Evolutionary conservation across 64 coral and sea anemone species (phyloP), one percentile per base, ranked within the genome.

Genomic region (Montipora foliosa): DNA sequence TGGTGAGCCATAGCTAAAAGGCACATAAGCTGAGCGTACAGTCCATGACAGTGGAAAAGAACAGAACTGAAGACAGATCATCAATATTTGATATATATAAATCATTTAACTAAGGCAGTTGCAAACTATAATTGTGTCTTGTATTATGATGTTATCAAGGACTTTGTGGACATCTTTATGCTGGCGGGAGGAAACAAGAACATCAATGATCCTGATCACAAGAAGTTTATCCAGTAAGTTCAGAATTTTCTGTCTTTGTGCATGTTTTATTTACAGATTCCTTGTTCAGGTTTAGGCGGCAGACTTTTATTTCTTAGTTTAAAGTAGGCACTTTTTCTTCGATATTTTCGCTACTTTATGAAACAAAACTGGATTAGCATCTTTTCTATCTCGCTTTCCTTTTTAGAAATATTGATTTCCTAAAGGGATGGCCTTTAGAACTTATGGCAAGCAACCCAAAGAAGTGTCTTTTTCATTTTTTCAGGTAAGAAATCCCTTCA

Each of bases 91-190:
- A 37, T 37, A 37, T 37, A 37, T 37, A 37, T 37, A 37, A 37
- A 37, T 37, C 1, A 37, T 37, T 37, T 37, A 57, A 8, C 6
- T 0, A 57, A 57, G 11, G 53, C 6, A 57, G 53, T 57, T 57
- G 53, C 53, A 57, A 57, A 11, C 11, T 11, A 57, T 8, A 6
- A 11, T 6, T 57, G 53, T 57, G 6, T 57, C 29, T 37, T 37
- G 37, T 37, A 37, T 57, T 57, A 57, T 57, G 6, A 6, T 24
- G 10, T 44, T 80, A 11, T 64, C 3, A 15, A 98, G 96, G 93
- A 98, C 79, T 98, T 98, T 90, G 80, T 98, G n/a, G 96, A 98
- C 69, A 95, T 98, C 22, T 98, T 98, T 66, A 98, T 98, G 96
- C 82, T 91, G 11, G 93, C 94, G 44, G 93, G 96, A 48, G 96